Evolutionary conservation across 2,888 invertebrate species (phyloP).

Genomic region (Pterostichus niger): DNA sequence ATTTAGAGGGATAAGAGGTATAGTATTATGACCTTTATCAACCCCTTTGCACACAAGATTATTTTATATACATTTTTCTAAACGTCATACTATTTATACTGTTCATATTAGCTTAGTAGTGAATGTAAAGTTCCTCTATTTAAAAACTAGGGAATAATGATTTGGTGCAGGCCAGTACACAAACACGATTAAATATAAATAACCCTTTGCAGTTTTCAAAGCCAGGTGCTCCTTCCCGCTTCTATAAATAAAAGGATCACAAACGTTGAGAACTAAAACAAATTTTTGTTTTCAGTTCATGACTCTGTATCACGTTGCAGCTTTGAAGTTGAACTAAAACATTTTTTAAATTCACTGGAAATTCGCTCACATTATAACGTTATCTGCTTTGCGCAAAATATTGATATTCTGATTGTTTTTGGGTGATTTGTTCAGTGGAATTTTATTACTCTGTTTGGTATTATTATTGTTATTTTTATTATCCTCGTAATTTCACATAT

Average conservation of each 20-base stretch:
- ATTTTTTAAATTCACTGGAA: not conserved
- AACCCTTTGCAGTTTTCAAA: conserved; percentile 55
- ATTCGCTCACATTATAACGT: not conserved
- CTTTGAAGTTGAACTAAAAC: not conserved
- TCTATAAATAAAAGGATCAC: conserved; percentile 45
- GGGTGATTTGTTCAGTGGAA: not conserved
- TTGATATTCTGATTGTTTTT: conserved; percentile 22
- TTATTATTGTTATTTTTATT: conserved; percentile 3
- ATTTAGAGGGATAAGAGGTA: conserved; percentile 9
- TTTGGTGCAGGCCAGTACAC: conserved; percentile 25
- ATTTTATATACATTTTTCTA: not conserved
- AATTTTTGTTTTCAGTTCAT: conserved; percentile 13
- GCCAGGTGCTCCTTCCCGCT: conserved; percentile 49
- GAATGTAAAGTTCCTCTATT: not conserved
- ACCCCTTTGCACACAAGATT: not conserved
- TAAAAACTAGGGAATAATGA: not conserved
- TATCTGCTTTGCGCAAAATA: not conserved
- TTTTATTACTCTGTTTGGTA: not conserved
- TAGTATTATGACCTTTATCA: not conserved
- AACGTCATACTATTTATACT: not conserved
- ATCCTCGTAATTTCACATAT: not conserved
- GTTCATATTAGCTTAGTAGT: not conserved
- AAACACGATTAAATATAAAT: conserved; percentile 57
- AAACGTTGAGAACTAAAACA: conserved; percentile 20
- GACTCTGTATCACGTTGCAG: not conserved